phyloP scores from a whole-genome alignment of 1,140 invertebrate species.

The Ceratina australensis region DNA sequence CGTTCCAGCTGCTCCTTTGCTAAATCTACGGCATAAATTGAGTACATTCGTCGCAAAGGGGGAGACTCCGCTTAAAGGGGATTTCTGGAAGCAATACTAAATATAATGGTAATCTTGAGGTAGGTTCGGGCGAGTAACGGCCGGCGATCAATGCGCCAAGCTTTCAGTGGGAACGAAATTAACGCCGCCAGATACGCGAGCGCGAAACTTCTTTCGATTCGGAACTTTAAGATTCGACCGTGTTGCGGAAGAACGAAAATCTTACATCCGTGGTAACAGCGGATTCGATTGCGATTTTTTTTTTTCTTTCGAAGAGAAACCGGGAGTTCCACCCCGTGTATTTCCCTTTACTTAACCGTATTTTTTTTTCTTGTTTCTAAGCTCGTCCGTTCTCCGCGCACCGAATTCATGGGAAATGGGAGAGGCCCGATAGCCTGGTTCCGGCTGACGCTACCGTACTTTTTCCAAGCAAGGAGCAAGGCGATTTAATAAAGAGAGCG shows the following conservation, averaged over 20 bases:
- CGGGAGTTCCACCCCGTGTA: background rate
- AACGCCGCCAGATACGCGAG: constrained; percentile 39
- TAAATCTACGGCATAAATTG: constrained; percentile 20
- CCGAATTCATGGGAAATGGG: constrained; percentile 32
- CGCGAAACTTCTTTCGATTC: constrained; percentile 58
- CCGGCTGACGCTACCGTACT: background rate
- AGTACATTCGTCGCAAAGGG: background rate
- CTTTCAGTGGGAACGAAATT: constrained; percentile 56
- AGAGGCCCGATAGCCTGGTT: constrained; percentile 22
- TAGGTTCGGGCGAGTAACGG: constrained; percentile 19
- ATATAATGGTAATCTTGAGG: constrained; percentile 11
- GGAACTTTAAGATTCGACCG: constrained; percentile 51
- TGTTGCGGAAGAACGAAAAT: no score
- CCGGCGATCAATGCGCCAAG: constrained; percentile 43
- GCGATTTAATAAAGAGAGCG: constrained; percentile 44
- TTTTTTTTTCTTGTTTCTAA: background rate
- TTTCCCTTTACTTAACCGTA: background rate
- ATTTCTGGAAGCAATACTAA: constrained; percentile 31
- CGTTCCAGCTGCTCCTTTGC: no score
- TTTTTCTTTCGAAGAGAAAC: constrained; percentile 16
- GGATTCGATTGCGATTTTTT: no score
- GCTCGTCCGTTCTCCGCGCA: no score
- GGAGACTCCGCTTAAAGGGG: constrained; percentile 11
- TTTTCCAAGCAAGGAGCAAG: constrained; percentile 5
- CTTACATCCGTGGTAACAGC: no score